Evolutionary conservation across 1,140 invertebrate species (phyloP).

Genomic region (Patella vulgata): DNA sequence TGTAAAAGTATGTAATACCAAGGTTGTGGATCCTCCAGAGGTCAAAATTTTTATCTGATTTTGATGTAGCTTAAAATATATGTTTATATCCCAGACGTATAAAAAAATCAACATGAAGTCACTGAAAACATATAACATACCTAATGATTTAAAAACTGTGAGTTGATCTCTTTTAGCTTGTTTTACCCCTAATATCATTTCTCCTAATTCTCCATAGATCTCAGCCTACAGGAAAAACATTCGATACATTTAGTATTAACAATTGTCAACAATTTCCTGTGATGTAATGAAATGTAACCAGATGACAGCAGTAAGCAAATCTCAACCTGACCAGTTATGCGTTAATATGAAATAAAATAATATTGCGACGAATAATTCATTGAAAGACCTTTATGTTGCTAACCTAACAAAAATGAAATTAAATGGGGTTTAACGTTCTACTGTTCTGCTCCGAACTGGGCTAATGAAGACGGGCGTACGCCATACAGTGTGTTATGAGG

Average conservation of each 20-base stretch:
- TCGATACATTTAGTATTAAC: not conserved
- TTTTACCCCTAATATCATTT: conserved; percentile 56
- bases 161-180: conserved; percentile 44
- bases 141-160: conserved; percentile 66
- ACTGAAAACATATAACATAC: conserved; percentile 39
- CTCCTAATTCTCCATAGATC: conserved; percentile 65
- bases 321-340: not conserved
- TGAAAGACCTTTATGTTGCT: not conserved
- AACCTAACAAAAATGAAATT: no score
- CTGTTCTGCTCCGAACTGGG: no score
- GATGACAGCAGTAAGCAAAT: not conserved
- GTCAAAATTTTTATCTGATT: no score
- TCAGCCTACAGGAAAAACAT: conserved; percentile 46
- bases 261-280: not conserved
- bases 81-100: no score
- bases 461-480: no score
- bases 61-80: no score
- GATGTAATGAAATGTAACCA: not conserved
- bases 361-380: not conserved
- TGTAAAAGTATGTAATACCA: no score
- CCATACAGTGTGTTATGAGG: no score
- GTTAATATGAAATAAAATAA: not conserved
- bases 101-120: not conserved
- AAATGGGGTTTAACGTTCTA: no score
- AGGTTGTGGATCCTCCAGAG: no score